These are phyloP conservation scores for Troides oblongomaculatus DNA, from an alignment of 2,888 invertebrate genomes.

Conservation along the genomic window DNA sequence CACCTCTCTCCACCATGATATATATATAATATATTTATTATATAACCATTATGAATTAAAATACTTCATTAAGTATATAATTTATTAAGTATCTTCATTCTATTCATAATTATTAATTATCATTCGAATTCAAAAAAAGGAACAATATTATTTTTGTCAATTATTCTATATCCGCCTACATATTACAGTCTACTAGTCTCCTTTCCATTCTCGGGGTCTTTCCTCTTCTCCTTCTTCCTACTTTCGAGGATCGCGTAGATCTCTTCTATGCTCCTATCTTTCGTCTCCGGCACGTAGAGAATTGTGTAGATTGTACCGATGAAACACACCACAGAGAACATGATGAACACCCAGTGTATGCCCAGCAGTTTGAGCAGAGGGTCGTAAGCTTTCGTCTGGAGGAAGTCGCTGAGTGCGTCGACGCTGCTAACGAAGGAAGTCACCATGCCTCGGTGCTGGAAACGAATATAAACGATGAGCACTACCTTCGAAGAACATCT, in stretches of 20 bases:
- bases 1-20: too few relatives aligned
- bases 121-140: neutral
- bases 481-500: too few relatives aligned
- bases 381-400: conserved; percentile 72
- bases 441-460: conserved; percentile 72
- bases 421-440: conserved; percentile 69
- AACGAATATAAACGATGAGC: conserved; percentile 28
- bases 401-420: conserved; percentile 70
- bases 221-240: conserved; percentile 64
- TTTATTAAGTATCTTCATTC: conserved; percentile 22
- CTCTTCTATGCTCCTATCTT: conserved; percentile 64
- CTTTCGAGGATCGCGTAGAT: conserved; percentile 67
- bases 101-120: conserved; percentile 1
- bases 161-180: conserved; percentile 7
- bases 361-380: conserved; percentile 68
- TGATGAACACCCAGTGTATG: conserved; percentile 74
- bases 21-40: too few relatives aligned
- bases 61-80: conserved; percentile 16
- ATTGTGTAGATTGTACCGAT: conserved; percentile 67
- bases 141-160: conserved; percentile 3
- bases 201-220: conserved; percentile 55
- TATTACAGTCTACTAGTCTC: conserved; percentile 64
- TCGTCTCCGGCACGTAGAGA: conserved; percentile 72
- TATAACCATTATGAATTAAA: conserved; percentile 12
- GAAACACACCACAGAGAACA: conserved; percentile 71